Evolutionary conservation across 2,113 vertebrate genomes (phyloP).

Genomic region (Chunga burmeisteri): DNA sequence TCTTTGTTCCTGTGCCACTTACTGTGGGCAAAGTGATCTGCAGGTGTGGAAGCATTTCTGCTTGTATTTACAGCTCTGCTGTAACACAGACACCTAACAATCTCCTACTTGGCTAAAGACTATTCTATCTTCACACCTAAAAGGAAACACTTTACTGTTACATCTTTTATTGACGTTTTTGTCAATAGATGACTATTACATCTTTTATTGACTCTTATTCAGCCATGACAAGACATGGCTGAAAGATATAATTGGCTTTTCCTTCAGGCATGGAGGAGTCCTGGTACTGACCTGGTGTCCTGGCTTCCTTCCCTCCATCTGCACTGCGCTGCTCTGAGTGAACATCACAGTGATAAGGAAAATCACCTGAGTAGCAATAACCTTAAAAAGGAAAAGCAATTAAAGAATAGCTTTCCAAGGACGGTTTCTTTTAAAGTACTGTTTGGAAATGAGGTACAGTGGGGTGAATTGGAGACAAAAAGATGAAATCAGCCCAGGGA

Average conservation of each 20-base stretch:
- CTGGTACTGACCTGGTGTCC: not conserved
- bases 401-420: not conserved
- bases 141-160: not conserved
- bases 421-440: not conserved
- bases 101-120: not conserved
- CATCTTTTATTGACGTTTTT: too few species aligned
- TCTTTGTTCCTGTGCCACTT: not conserved
- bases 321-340: not conserved
- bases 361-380: not conserved
- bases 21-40: not conserved
- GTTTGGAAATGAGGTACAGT: not conserved
- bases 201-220: not conserved
- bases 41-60: not conserved
- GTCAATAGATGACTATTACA: not conserved
- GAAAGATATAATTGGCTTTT: not conserved
- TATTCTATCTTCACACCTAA: not conserved
- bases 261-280: not conserved
- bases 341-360: not conserved
- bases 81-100: not conserved
- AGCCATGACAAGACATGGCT: not conserved
- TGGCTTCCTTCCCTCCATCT: not conserved
- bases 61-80: not conserved
- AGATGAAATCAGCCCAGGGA: not conserved
- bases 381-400: not conserved
- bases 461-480: not conserved